Percentiles rank a stretch among this genome's conserved stretches.
phyloP scores from a whole-genome alignment of 2,888 invertebrate genomes.

The Pteria penguin region DNA sequence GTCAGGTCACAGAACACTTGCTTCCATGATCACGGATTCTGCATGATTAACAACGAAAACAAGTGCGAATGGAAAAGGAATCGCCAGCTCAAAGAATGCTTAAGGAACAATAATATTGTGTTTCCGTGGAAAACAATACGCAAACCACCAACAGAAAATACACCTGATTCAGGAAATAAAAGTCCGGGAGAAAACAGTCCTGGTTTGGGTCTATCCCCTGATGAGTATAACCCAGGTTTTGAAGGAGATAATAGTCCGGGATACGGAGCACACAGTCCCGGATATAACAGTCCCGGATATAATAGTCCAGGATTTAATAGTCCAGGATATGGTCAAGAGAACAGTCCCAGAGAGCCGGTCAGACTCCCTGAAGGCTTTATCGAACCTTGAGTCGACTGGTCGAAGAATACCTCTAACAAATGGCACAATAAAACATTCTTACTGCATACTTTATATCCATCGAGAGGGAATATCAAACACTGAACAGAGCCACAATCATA shows the following conservation, averaged over 20 bases:
- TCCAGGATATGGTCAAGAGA: background rate
- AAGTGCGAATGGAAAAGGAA: slow-evolving; percentile 41
- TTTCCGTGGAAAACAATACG: slow-evolving; percentile 28
- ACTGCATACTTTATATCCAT: too few species aligned
- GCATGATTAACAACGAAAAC: slow-evolving; percentile 14
- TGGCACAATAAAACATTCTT: too few species aligned
- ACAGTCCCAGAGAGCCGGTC: background rate
- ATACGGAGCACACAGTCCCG: slow-evolving; percentile 30
- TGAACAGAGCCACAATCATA: too few species aligned
- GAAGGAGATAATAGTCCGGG: background rate
- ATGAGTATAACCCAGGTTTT: background rate
- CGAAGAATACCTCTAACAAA: background rate
- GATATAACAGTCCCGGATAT: slow-evolving; percentile 18
- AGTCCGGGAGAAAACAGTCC: background rate
- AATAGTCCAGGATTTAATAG: background rate
- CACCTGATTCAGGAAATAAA: background rate
- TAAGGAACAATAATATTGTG: slow-evolving; percentile 18
- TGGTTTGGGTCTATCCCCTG: background rate
- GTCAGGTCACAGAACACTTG: slow-evolving; percentile 27
- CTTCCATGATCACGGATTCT: slow-evolving; percentile 31
- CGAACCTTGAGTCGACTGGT: background rate
- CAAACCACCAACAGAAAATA: background rate
- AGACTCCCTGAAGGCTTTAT: background rate
- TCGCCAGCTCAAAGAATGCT: slow-evolving; percentile 33
- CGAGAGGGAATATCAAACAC: too few species aligned